Percentiles rank a stretch among this genome's conserved stretches.
Evolutionary conservation across 2,113 vertebrate species (phyloP).

Genomic region (Cavia porcellus): DNA sequence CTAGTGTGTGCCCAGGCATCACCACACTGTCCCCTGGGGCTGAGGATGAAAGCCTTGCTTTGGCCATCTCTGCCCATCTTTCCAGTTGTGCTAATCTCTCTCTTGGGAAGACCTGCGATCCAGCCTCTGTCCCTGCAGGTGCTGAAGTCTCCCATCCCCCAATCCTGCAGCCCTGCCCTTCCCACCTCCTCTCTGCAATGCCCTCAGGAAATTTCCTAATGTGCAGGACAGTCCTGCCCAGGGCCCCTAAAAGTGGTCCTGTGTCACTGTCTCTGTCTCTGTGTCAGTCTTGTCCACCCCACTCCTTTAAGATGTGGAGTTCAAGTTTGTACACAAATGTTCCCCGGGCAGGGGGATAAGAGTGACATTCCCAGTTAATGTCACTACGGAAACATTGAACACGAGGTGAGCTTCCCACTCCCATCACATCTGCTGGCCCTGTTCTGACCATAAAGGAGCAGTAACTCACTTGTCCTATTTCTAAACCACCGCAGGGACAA

Average conservation of each 20-base stretch:
- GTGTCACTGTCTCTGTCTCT: accelerated
- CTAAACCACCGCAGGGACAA: neutral
- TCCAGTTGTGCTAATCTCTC: neutral
- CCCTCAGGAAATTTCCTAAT: neutral
- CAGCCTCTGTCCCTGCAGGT: neutral
- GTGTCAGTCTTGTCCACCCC: too few relatives aligned
- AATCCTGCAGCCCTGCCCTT: neutral
- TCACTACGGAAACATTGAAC: neutral
- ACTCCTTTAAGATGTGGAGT: neutral
- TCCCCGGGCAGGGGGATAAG: neutral
- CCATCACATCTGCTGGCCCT: neutral
- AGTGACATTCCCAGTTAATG: accelerated
- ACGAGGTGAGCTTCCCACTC: neutral
- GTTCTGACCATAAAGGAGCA: neutral
- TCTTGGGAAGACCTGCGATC: accelerated
- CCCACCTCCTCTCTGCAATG: accelerated
- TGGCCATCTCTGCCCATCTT: neutral
- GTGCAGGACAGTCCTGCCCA: accelerated
- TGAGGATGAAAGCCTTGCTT: neutral
- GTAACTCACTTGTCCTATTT: neutral
- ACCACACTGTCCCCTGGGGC: accelerated
- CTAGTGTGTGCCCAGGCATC: neutral
- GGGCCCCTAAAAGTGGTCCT: accelerated
- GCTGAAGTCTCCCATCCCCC: neutral
- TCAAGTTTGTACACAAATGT: accelerated